Evolutionary conservation across 2,888 invertebrate genomes (phyloP).

Genomic region (Agrochola macilenta): DNA sequence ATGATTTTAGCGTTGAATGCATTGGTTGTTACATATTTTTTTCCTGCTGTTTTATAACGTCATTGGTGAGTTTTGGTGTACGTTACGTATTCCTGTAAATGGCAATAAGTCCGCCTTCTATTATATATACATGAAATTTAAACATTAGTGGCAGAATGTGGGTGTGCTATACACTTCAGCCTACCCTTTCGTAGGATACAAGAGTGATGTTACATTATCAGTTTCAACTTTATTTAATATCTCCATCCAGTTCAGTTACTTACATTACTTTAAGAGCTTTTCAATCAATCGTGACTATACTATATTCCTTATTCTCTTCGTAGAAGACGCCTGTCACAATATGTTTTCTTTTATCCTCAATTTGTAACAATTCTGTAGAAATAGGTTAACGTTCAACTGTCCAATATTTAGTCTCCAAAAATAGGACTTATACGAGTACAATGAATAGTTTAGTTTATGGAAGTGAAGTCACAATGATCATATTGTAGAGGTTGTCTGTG

Average conservation of each 20-base stretch:
- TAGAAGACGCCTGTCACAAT: slow-evolving; percentile 19
- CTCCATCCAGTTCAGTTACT: not conserved
- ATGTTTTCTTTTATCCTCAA: slow-evolving; percentile 29
- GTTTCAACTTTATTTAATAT: not conserved
- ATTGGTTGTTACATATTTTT: not conserved
- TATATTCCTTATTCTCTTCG: slow-evolving; percentile 18
- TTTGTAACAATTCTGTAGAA: slow-evolving; percentile 18
- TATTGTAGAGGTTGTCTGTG: not conserved
- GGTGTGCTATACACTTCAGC: not conserved
- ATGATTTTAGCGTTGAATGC: not conserved
- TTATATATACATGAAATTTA: not conserved
- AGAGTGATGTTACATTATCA: not conserved
- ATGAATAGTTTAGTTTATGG: not conserved
- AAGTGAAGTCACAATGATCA: not conserved
- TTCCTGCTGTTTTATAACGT: too few relatives aligned
- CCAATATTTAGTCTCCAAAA: not conserved
- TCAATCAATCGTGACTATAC: slow-evolving; percentile 10
- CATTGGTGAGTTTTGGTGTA: too few relatives aligned
- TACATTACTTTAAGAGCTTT: slow-evolving; percentile 10
- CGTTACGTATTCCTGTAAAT: not conserved
- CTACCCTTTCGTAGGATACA: not conserved
- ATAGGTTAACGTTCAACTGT: not conserved
- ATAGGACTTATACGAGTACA: not conserved
- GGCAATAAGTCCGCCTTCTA: not conserved
- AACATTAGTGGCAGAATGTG: not conserved